Conservation (phyloP, 2,113 vertebrate genomes). For the Echinops telfairi region DNA sequence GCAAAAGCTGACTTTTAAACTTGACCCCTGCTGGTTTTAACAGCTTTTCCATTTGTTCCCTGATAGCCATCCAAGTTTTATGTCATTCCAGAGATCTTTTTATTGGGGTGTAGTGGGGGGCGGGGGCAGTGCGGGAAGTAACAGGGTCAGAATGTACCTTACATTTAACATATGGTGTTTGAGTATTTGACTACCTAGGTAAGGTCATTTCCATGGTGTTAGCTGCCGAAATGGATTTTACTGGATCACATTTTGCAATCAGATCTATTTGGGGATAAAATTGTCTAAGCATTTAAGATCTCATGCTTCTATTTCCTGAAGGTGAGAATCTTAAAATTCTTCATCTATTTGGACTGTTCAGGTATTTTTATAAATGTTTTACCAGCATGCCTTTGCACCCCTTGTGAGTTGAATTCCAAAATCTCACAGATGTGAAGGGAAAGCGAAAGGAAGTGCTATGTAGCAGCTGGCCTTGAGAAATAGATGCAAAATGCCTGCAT, state of each 20-base stretch:
- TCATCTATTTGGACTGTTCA: background rate
- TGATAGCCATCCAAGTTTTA: constrained; percentile 37
- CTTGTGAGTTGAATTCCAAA: background rate
- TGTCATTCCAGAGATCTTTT: constrained; percentile 23
- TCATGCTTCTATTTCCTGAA: background rate
- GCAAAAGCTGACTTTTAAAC: constrained; percentile 61
- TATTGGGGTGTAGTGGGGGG: background rate
- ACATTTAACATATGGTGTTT: background rate
- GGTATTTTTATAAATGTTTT: background rate
- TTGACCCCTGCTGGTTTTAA: constrained; percentile 68
- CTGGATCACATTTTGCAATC: background rate
- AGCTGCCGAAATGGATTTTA: constrained; percentile 1
- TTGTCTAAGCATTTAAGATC: background rate
- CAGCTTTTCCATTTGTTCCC: constrained; percentile 51
- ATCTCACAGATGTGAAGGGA: background rate
- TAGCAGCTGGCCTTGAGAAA: background rate
- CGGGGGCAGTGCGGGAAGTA: background rate
- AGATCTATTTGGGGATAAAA: constrained; percentile 2
- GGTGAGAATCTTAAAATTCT: background rate
- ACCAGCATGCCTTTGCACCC: background rate
- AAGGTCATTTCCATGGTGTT: background rate
- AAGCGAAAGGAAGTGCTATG: background rate
- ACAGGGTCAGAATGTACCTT: background rate
- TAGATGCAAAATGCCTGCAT: background rate
- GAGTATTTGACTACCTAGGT: background rate